phyloP scores from a whole-genome alignment of 35 echinoderm and acorn worm genomes.

The Stichopus chloronotus region DNA sequence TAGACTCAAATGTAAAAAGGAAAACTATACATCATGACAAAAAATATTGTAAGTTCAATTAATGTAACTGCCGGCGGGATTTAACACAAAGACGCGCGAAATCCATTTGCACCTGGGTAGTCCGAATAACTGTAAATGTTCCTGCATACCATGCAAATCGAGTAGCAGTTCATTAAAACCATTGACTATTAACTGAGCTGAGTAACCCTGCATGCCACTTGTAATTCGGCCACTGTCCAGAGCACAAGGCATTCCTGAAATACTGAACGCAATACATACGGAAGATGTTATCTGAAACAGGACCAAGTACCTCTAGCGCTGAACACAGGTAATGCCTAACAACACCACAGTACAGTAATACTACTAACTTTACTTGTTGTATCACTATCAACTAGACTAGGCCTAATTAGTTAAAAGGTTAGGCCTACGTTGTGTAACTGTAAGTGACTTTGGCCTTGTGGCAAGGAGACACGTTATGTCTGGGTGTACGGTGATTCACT shows the following conservation, averaged over 20 bases:
- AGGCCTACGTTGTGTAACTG: too few relatives aligned
- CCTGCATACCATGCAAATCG: background rate
- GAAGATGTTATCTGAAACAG: conserved; percentile 58
- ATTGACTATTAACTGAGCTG: background rate
- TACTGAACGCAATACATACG: conserved; percentile 5
- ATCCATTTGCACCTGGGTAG: conserved; percentile 34
- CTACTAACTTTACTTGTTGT: background rate
- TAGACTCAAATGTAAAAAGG: too few relatives aligned
- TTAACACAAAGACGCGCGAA: conserved; percentile 63
- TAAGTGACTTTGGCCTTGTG: too few relatives aligned
- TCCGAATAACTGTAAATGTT: background rate
- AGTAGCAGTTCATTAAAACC: background rate
- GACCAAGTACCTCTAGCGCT: conserved; percentile 54
- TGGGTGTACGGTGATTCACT: too few relatives aligned
- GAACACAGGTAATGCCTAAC: conserved; percentile 40
- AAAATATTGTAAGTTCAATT: background rate
- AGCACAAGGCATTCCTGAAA: background rate
- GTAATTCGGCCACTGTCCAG: background rate
- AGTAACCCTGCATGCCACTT: background rate
- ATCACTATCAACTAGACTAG: background rate
- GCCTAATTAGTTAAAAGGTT: background rate
- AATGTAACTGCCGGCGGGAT: conserved; percentile 61
- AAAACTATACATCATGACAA: too few relatives aligned
- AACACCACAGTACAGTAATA: background rate
- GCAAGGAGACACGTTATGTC: too few relatives aligned